Evolutionary conservation across 2,888 invertebrate species (phyloP).

Genomic region (Lysandra coridon): DNA sequence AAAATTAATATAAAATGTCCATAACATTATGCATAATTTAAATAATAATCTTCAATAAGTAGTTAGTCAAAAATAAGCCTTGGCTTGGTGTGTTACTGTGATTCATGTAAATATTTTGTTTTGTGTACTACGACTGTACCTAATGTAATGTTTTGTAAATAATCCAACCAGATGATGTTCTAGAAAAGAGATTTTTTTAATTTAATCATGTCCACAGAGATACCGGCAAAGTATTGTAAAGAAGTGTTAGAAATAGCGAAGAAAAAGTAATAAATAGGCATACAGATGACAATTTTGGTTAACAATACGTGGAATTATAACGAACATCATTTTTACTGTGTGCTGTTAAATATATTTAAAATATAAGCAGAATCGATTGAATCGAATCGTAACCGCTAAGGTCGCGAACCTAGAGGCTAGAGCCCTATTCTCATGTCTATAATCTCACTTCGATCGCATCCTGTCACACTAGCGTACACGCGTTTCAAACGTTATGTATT

Average conservation of each 20-base stretch:
- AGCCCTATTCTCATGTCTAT: too few species aligned
- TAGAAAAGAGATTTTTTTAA: neutral
- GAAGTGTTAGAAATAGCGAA: neutral
- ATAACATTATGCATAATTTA: neutral
- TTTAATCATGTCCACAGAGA: neutral
- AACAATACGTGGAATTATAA: neutral
- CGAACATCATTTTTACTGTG: neutral
- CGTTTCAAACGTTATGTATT: too few species aligned
- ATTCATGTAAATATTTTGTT: neutral
- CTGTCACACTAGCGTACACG: too few species aligned
- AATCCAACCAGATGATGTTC: neutral
- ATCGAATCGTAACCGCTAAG: neutral
- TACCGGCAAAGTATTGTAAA: neutral
- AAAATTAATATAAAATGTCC: neutral
- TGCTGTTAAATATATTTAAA: neutral
- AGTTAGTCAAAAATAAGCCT: neutral
- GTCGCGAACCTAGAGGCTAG: neutral
- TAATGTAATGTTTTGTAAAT: conserved; percentile 4
- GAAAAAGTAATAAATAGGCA: neutral
- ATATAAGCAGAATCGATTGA: neutral
- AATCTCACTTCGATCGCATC: too few species aligned
- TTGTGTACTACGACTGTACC: neutral
- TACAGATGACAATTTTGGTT: neutral
- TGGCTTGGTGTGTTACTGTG: neutral
- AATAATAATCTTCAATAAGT: neutral